Conservation (phyloP, 2,797 vertebrate species). For the Lindbergichthys nudifrons region DNA sequence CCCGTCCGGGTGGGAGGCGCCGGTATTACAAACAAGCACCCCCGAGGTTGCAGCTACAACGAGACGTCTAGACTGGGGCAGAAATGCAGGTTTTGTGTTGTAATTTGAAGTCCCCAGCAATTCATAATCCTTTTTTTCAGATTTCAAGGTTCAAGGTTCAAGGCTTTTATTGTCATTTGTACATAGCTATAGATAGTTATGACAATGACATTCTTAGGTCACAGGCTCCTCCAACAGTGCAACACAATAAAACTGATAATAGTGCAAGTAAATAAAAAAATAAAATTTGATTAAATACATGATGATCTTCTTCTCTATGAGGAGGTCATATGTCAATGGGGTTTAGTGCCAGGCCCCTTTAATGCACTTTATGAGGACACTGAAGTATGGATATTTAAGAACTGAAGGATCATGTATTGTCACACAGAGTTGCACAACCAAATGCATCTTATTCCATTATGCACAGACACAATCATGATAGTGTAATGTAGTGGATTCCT, state of each 20-base stretch:
- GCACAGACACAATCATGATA: no score
- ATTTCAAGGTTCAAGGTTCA: no score
- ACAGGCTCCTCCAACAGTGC: no score
- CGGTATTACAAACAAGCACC: constrained; percentile 32
- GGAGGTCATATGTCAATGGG: neutral
- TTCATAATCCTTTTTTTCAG: neutral
- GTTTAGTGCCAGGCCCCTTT: neutral
- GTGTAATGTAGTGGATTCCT: no score
- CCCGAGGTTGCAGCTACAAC: neutral
- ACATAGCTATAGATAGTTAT: no score
- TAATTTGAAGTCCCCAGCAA: neutral
- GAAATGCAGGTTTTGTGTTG: neutral
- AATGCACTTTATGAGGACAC: neutral
- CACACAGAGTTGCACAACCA: no score
- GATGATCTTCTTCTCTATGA: neutral
- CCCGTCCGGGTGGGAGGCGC: constrained; percentile 56
- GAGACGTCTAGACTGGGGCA: constrained; percentile 37
- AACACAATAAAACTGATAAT: no score
- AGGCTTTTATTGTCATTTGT: no score
- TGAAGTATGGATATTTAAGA: neutral
- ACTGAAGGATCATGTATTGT: no score
- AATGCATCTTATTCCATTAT: no score
- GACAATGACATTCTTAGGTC: no score
- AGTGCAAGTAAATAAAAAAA: no score
- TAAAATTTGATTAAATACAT: neutral